Conservation (phyloP, 2,113 vertebrate species). For the Microcebus ravelobensis region DNA sequence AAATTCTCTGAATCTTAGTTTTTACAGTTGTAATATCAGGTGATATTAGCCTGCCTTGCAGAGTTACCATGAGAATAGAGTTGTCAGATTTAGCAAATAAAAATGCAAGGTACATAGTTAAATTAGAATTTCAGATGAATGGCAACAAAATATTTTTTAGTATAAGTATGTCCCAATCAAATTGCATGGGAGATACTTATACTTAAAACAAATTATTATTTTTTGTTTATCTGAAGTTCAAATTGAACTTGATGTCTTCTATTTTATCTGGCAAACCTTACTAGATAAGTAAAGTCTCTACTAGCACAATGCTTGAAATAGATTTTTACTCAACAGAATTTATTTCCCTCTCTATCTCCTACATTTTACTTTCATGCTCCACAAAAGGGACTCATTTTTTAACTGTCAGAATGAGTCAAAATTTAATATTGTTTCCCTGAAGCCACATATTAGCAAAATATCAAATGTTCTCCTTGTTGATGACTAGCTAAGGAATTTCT, state of each 20-base stretch:
- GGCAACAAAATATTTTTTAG: background rate
- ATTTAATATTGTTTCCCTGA: slow-evolving; percentile 11
- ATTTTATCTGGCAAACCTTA: background rate
- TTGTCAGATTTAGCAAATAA: background rate
- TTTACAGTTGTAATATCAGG: background rate
- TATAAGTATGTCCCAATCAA: background rate
- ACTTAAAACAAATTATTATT: background rate
- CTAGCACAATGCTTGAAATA: background rate
- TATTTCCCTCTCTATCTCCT: background rate
- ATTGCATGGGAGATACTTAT: background rate
- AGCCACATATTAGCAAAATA: background rate
- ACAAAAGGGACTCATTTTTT: background rate
- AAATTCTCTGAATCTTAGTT: background rate
- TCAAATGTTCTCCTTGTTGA: background rate
- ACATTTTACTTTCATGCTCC: background rate
- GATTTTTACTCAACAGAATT: background rate
- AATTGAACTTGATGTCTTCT: background rate
- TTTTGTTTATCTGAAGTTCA: background rate
- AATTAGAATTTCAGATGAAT: background rate
- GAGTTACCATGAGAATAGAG: background rate
- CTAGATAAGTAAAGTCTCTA: background rate
- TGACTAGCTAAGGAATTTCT: background rate
- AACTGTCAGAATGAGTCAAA: background rate
- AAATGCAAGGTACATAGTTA: background rate
- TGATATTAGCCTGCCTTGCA: background rate